A percentile compares a stretch with the other conserved stretches of the same genome.
Evolutionary conservation across 2,113 vertebrate genomes (phyloP).

Genomic region (Mystacornis crossleyi): DNA sequence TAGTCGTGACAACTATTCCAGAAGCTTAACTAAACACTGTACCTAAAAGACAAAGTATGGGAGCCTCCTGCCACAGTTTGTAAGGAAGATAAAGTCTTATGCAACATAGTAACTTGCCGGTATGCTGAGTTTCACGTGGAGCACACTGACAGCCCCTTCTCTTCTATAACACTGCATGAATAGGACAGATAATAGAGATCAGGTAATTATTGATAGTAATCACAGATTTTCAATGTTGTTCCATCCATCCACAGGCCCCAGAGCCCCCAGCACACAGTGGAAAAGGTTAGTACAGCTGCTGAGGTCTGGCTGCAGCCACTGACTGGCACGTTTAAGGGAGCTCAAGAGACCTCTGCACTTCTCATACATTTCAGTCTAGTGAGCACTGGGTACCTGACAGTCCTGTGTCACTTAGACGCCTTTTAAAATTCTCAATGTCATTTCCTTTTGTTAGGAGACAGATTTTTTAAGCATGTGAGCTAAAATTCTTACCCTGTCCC

Average conservation of each 20-base stretch:
- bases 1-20: not conserved
- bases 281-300: not conserved
- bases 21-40: not conserved
- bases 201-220: not conserved
- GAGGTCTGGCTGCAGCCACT: not conserved
- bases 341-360: not conserved
- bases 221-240: not conserved
- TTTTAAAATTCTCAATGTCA: not conserved
- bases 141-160: not conserved
- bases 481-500: not conserved
- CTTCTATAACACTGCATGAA: not conserved
- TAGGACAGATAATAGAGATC: not conserved
- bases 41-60: not conserved
- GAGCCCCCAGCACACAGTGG: not conserved
- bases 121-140: not conserved
- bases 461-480: not conserved
- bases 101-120: not conserved
- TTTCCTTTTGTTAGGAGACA: not conserved
- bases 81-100: not conserved
- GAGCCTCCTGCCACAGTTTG: not conserved
- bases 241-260: not conserved
- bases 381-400: not conserved
- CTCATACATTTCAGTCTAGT: not conserved
- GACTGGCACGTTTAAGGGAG: not conserved
- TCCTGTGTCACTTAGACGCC: not conserved